Conservation (phyloP, 2,888 invertebrate species). For the Pantelozetes paolii region DNA sequence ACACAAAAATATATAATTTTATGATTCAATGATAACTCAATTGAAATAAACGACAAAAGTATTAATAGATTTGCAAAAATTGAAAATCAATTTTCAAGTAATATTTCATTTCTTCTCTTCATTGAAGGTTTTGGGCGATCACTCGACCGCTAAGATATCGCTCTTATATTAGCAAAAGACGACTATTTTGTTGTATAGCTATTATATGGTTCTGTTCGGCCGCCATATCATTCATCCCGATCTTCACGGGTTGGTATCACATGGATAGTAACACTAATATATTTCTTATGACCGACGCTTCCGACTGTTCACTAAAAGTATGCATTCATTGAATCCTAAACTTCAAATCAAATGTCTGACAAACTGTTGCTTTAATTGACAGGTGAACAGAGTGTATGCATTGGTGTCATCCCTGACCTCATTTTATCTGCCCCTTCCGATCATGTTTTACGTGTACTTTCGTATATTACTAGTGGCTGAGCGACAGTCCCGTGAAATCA, state of each 20-base stretch:
- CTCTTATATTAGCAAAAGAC: slow-evolving; percentile 47
- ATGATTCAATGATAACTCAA: too few relatives aligned
- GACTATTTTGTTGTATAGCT: slow-evolving; percentile 49
- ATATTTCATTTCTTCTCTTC: not conserved
- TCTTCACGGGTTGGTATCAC: slow-evolving; percentile 52
- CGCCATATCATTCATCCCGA: slow-evolving; percentile 52
- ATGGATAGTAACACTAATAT: slow-evolving; percentile 48
- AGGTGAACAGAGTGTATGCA: slow-evolving; percentile 51
- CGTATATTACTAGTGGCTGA: slow-evolving; percentile 51
- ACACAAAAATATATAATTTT: too few relatives aligned
- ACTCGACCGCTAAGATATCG: slow-evolving; percentile 51
- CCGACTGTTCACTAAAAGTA: slow-evolving; percentile 40
- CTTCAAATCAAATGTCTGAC: not conserved
- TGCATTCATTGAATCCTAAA: not conserved
- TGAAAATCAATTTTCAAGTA: too few relatives aligned
- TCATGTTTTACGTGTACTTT: slow-evolving; percentile 51
- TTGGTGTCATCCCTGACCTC: slow-evolving; percentile 51
- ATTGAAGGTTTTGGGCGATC: slow-evolving; percentile 50
- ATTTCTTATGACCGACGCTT: slow-evolving; percentile 35
- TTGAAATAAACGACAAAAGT: too few relatives aligned
- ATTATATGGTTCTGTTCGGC: slow-evolving; percentile 51
- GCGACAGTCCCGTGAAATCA: slow-evolving; percentile 50
- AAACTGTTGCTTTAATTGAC: not conserved
- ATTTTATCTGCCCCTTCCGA: slow-evolving; percentile 51
- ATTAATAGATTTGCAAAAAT: too few relatives aligned